phyloP scores from a whole-genome alignment of 92 coral and sea anemone genomes.

The Parazoanthus atlanticus region DNA sequence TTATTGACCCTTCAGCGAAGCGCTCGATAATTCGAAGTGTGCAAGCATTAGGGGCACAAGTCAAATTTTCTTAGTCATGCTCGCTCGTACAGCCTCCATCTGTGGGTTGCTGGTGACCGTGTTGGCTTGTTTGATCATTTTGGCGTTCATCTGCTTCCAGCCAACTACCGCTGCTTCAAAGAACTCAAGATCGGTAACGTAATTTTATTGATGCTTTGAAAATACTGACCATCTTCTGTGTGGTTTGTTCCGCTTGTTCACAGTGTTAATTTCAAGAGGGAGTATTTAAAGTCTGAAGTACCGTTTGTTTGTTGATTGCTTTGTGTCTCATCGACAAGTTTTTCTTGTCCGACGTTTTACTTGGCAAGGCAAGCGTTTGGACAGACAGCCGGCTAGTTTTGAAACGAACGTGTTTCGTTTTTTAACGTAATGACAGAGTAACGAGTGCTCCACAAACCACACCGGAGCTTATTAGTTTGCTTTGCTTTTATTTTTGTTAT shows the following conservation, averaged over 20 bases:
- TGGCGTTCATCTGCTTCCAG: conserved; percentile 23
- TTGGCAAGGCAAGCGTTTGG: not conserved
- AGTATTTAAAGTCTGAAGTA: conserved; percentile 1
- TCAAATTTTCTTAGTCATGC: conserved; percentile 10
- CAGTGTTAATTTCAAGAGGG: conserved; percentile 8
- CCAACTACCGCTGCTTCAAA: conserved; percentile 21
- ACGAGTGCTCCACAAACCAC: not conserved
- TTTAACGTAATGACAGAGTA: not conserved
- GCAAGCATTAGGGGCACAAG: not conserved
- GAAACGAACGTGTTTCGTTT: not conserved
- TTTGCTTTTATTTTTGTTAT: conserved; percentile 9
- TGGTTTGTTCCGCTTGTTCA: conserved; percentile 1
- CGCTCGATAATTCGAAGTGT: conserved; percentile 11
- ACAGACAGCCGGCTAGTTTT: not conserved
- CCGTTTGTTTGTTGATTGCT: not conserved
- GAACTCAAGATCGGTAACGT: conserved; percentile 30
- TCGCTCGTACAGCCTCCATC: conserved; percentile 13
- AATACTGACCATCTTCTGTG: not conserved
- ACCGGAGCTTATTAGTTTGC: conserved; percentile 2
- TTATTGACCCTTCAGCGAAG: not conserved
- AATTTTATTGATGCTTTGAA: not conserved
- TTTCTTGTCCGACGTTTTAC: not conserved
- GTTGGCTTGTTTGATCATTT: conserved; percentile 17
- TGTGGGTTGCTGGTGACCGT: conserved; percentile 4
- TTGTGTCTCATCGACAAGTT: not conserved